phyloP scores from a whole-genome alignment of 2,888 invertebrate genomes.

The Erpobdella octoculata region DNA sequence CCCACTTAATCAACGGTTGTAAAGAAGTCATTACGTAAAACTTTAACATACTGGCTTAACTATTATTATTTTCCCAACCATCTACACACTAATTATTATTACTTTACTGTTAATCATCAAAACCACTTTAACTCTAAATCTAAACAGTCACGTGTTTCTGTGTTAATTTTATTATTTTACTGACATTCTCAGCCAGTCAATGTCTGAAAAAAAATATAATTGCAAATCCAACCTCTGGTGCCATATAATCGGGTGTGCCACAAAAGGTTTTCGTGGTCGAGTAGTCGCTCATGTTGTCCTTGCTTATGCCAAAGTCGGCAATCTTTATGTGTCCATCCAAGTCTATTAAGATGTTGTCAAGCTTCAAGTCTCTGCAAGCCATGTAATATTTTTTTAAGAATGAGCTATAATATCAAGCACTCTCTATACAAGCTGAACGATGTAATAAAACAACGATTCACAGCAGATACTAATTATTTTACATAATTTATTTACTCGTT shows the following conservation, averaged over 20 bases:
- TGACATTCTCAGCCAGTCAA: no score
- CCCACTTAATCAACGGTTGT: no score
- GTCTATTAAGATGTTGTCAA: slow-evolving; percentile 94
- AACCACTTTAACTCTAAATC: no score
- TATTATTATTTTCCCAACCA: no score
- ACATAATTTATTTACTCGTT: no score
- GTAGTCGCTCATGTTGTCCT: slow-evolving; percentile 75
- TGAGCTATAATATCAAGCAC: not conserved
- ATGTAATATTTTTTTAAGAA: not conserved
- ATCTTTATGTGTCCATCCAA: slow-evolving; percentile 93
- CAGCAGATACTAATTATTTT: not conserved
- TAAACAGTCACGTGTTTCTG: no score
- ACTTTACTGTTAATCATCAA: no score
- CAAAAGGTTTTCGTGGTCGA: slow-evolving; percentile 87
- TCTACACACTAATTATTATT: no score
- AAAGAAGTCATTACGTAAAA: no score
- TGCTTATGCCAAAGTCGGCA: slow-evolving; percentile 99
- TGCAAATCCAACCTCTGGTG: slow-evolving; percentile 79
- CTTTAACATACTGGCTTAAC: no score
- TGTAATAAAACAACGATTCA: not conserved
- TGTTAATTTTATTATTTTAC: no score
- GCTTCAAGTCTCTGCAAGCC: slow-evolving; percentile 73
- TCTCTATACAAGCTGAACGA: not conserved
- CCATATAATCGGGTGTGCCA: slow-evolving; percentile 97
- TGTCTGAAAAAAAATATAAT: slow-evolving; percentile 3